phyloP scores from a whole-genome alignment of 2,113 vertebrate genomes.

The Globicephala melas region DNA sequence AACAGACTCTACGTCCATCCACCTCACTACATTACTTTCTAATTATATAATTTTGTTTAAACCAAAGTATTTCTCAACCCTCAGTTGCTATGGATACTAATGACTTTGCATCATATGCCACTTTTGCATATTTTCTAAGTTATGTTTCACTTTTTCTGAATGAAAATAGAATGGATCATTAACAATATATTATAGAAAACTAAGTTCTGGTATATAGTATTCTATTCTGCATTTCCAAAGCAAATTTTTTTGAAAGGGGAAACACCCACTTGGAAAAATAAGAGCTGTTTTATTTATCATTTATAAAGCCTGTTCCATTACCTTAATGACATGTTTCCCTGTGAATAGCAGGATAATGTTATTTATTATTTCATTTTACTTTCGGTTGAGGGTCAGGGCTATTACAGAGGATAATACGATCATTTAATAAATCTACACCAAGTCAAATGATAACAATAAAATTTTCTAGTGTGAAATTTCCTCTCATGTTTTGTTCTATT shows the following conservation, averaged over 20 bases:
- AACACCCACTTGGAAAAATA: neutral
- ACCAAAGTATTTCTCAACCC: neutral
- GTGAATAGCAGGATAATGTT: neutral
- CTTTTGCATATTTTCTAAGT: neutral
- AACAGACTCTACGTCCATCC: too few species aligned
- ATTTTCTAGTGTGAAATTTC: neutral
- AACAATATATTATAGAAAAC: neutral
- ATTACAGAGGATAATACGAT: neutral
- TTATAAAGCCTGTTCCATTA: neutral
- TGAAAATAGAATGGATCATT: neutral
- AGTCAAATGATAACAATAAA: neutral
- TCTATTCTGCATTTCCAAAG: neutral
- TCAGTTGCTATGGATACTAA: neutral
- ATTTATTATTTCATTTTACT: neutral
- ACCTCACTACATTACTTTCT: neutral
- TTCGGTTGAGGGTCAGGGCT: neutral
- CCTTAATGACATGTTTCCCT: neutral
- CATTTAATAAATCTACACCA: neutral
- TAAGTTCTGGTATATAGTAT: neutral
- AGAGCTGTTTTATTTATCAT: neutral
- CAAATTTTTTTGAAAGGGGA: neutral
- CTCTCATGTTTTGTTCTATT: neutral
- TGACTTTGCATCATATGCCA: neutral
- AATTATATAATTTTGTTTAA: slow-evolving; percentile 4
- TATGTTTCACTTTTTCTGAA: neutral